phyloP scores from a whole-genome alignment of 2,113 vertebrate genomes.

The Platichthys stellatus region DNA sequence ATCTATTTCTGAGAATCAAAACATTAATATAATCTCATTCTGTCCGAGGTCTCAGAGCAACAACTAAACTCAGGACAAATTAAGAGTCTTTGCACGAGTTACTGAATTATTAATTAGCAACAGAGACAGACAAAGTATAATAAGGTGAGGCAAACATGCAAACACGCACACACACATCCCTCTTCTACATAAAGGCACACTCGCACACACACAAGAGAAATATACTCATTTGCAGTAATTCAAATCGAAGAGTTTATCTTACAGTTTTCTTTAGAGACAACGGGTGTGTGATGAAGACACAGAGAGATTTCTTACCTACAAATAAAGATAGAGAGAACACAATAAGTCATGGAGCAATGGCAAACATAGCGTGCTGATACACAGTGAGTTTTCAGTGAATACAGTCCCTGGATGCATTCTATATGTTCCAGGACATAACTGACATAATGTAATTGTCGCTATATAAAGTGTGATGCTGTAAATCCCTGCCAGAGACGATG shows the following conservation, averaged over 20 bases:
- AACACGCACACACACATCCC: background rate
- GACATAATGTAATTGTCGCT: background rate
- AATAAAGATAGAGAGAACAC: slow-evolving; percentile 17
- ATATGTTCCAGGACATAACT: background rate
- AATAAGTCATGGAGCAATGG: slow-evolving; percentile 1
- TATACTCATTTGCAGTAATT: slow-evolving; percentile 22
- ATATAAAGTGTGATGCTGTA: background rate
- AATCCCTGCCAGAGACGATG: slow-evolving; percentile 14
- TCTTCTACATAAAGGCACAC: background rate
- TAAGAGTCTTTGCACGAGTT: slow-evolving; percentile 60
- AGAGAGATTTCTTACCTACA: slow-evolving; percentile 47
- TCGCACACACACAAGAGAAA: background rate
- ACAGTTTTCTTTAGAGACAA: slow-evolving; percentile 33
- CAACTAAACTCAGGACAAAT: slow-evolving; percentile 73
- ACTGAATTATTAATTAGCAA: slow-evolving; percentile 71
- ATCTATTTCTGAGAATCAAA: slow-evolving; percentile 30
- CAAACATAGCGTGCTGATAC: background rate
- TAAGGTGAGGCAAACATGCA: slow-evolving; percentile 17
- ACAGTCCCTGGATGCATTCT: background rate
- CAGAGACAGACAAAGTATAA: slow-evolving; percentile 48
- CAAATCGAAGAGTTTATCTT: slow-evolving; percentile 20
- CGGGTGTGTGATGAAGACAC: slow-evolving; percentile 32
- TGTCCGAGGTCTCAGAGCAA: slow-evolving; percentile 57
- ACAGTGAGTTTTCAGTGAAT: background rate
- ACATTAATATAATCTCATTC: slow-evolving; percentile 58